Evolutionary conservation across 2,113 vertebrate genomes (phyloP).

Genomic region (Ellobius talpinus): DNA sequence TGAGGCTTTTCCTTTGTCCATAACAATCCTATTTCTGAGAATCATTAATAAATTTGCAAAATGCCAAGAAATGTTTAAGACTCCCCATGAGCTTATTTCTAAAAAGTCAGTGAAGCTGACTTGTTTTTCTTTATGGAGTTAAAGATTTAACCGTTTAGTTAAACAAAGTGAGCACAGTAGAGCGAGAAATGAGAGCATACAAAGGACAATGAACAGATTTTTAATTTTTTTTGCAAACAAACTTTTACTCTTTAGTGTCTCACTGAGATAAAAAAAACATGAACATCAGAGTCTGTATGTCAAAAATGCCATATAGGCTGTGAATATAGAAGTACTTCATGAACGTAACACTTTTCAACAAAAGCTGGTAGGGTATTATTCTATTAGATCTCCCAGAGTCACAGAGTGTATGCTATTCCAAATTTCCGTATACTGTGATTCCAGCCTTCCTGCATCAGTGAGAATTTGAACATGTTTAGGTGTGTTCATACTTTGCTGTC

Average conservation of each 20-base stretch:
- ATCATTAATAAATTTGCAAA: conserved; percentile 1
- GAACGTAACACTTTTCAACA: conserved; percentile 8
- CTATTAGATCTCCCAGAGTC: neutral
- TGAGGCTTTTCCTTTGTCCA: neutral
- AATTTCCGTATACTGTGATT: neutral
- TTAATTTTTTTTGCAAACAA: conserved; percentile 66
- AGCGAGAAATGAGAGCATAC: conserved; percentile 67
- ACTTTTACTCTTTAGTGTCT: conserved; percentile 49
- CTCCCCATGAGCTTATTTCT: neutral
- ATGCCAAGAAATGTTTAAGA: neutral
- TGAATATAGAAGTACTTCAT: conserved; percentile 36
- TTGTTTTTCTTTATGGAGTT: conserved; percentile 56
- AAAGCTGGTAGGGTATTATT: neutral
- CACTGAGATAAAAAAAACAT: conserved; percentile 67
- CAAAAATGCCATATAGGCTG: conserved; percentile 49
- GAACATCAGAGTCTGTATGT: conserved; percentile 33
- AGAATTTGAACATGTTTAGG: conserved; percentile 18
- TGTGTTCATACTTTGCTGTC: neutral
- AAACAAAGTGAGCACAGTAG: conserved; percentile 52
- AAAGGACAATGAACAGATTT: conserved; percentile 72
- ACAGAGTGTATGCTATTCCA: neutral
- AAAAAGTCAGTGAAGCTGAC: neutral
- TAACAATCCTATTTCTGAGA: neutral
- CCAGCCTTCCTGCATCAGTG: neutral
- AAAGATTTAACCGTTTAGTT: conserved; percentile 49